Conservation (phyloP, 1,140 invertebrate species). For the Berghia stephanieae region DNA sequence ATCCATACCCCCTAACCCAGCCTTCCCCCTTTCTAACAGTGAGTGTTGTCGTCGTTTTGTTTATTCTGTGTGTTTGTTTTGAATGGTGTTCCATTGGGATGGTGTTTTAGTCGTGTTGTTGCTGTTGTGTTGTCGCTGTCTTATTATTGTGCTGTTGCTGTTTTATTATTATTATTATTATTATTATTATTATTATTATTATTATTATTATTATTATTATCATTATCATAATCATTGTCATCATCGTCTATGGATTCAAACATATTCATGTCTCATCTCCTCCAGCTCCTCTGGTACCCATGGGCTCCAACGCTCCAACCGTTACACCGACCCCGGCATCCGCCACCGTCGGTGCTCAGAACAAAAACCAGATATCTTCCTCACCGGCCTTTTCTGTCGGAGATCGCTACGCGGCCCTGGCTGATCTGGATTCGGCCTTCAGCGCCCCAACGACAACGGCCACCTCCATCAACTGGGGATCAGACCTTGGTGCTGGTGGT, state of each 20-base stretch:
- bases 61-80: no score
- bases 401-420: conserved; percentile 56
- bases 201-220: no score
- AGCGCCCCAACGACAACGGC: conserved; percentile 30
- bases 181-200: no score
- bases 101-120: no score
- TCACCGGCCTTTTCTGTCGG: conserved; percentile 27
- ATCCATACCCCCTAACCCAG: no score
- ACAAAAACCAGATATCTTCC: conserved; percentile 1
- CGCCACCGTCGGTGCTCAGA: conserved; percentile 15
- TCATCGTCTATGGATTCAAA: no score
- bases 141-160: no score
- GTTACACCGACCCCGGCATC: conserved; percentile 31
- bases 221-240: no score
- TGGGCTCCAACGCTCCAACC: conserved; percentile 27
- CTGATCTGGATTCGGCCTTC: conserved; percentile 50
- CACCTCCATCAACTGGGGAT: conserved; percentile 38
- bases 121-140: no score
- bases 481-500: conserved; percentile 11
- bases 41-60: background rate
- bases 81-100: no score
- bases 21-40: background rate
- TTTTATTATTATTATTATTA: no score
- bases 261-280: no score
- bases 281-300: conserved; percentile 25